Percentiles rank a stretch among this genome's conserved stretches.
These are phyloP conservation scores for Papilio demoleus DNA, from an alignment of 2,888 invertebrate genomes.

Conservation along the genomic window DNA sequence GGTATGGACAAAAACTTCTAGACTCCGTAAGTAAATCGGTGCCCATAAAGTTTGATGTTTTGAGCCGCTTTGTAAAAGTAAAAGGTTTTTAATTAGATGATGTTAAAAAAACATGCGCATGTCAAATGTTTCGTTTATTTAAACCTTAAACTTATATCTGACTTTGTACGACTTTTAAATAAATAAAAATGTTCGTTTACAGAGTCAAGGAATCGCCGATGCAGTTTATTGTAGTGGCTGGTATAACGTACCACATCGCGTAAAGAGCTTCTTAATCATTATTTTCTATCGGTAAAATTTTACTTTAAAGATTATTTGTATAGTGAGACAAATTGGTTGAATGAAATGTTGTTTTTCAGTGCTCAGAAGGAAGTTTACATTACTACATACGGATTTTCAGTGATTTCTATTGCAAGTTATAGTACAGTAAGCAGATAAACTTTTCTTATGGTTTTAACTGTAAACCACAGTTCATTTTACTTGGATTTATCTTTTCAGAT, in stretches of 20 bases:
- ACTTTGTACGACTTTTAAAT: not conserved
- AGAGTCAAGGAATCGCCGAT: conserved; percentile 64
- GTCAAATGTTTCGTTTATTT: not conserved
- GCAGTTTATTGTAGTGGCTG: conserved; percentile 70
- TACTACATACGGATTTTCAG: conserved; percentile 72
- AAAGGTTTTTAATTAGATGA: too few species aligned
- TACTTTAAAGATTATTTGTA: not conserved
- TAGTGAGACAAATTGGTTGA: conserved; percentile 16
- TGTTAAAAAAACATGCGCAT: too few species aligned
- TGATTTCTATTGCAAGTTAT: conserved; percentile 65
- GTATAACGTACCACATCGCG: conserved; percentile 60
- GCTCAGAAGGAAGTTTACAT: conserved; percentile 65
- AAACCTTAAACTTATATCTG: not conserved
- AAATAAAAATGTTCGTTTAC: conserved; percentile 37
- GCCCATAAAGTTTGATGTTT: not conserved
- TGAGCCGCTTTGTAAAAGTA: not conserved
- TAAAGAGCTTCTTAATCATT: conserved; percentile 64
- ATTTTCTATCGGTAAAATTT: conserved; percentile 65
- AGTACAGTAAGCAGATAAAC: conserved; percentile 57
- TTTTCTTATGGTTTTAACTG: not conserved
- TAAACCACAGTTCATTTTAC: not conserved
- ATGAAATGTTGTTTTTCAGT: conserved; percentile 51
- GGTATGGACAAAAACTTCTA: conserved; percentile 69
- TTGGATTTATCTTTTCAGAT: conserved; percentile 54
- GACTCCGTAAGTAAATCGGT: conserved; percentile 62